phyloP scores from a whole-genome alignment of 1,140 invertebrate species.

The Drosophila bocki region DNA sequence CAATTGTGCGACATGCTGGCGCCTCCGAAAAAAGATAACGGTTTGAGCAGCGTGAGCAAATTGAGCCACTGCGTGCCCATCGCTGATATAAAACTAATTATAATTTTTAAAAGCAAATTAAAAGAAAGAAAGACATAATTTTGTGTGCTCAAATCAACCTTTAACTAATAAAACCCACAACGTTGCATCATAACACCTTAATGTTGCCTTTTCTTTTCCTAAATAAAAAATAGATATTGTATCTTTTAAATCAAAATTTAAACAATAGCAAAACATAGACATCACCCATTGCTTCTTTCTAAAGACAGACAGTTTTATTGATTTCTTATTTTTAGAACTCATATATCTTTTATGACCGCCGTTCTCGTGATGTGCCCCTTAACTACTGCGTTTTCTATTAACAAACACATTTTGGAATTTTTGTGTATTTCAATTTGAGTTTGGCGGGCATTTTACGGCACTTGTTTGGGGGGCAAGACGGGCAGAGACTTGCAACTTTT shows the following conservation, averaged over 20 bases:
- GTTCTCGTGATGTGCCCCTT: conserved; percentile 32
- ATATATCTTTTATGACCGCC: conserved; percentile 12
- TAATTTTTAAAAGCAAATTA: too few species aligned
- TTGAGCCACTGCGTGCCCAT: too few species aligned
- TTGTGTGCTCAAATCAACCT: too few species aligned
- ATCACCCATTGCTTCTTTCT: too few species aligned
- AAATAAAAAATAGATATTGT: neutral
- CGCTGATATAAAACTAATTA: too few species aligned
- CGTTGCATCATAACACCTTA: neutral
- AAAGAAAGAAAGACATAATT: too few species aligned
- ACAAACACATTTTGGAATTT: conserved; percentile 28
- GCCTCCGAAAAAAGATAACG: too few species aligned
- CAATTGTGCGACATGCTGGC: too few species aligned
- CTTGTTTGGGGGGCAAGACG: conserved; percentile 2
- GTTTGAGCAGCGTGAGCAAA: too few species aligned
- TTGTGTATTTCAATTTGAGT: conserved; percentile 41
- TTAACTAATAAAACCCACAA: neutral
- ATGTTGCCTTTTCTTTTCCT: too few species aligned
- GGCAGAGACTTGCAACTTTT: conserved; percentile 31
- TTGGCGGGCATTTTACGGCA: conserved; percentile 32
- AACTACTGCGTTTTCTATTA: conserved; percentile 25
- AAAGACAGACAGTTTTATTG: neutral
- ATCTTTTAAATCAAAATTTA: neutral
- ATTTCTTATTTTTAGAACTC: conserved; percentile 20
- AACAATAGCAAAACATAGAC: neutral